Base-by-base conservation (phyloP, 2,888 invertebrate species). In the Meliscaeva auricollis region DNA sequence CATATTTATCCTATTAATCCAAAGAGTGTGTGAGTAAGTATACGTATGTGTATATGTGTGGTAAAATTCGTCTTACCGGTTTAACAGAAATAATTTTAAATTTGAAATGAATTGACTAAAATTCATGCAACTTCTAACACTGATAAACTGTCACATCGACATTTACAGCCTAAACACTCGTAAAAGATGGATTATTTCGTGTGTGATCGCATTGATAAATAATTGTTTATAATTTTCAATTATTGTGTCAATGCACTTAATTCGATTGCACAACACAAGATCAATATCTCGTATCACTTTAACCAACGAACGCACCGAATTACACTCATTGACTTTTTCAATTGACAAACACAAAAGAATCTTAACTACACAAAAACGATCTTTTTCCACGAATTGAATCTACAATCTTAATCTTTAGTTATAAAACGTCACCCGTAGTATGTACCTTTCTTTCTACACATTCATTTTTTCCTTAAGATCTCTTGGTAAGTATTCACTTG, bases 261-360 rank as follows among this genome's bases (percentile, higher is more conserved):
- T 9, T 22, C 35, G 20, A 35, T 50, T 20, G n/a, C 66, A 50
- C 30, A 30, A 66, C 2, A 9, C 11, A 48, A 30, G 46, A 66
- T 35, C 20, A 32, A 48, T 44, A 44, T 66, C 35, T 66, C 35
- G 20, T 35, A 9, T 48, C 48, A 50, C 66, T 48, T 13, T 32
- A 26, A 48, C n/a, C 32, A 11, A 13, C 17, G 5, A 46, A 46
- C 48, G 9, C n/a, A 66, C 66, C 35, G 48, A 32, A 20, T 66
- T 44, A 62, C 60, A 26, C 60, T n/a, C 66, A 35, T n/a, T 52
- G 58, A 72, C 41, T 52, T 68, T 30, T 50, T 81, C 4, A 58
- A 52, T 69, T 83, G 78, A 77, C 73, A 64, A 74, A 35, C 66
- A 35, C 62, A 74, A 74, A 69, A 78, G 73, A 60, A 82, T 82